Base-by-base conservation (phyloP, 30 jellyfish, hydroid and myxozoan species). In the Turritopsis dohrnii region DNA sequence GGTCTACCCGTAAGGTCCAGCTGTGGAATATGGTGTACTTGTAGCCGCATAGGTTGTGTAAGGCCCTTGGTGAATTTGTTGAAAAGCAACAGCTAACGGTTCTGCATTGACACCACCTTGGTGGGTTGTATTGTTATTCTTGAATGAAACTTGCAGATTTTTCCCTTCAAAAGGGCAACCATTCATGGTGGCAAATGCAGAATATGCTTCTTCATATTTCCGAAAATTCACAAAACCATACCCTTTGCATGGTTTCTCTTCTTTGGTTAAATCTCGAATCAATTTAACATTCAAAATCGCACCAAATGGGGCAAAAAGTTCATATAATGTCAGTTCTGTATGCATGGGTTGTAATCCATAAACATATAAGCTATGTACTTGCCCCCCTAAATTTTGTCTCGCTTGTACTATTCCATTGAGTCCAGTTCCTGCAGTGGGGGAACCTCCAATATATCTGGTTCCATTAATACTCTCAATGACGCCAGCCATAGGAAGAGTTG, bases 231-330 rank as follows among this genome's bases (percentile, higher is more conserved):
- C 95, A 86, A 94, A 94, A 16, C 97, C 99, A 84, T 81, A 94
- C 79, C 99, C 99, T 84, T 94, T 94, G 53, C 99, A 89, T 21
- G 97, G 99, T 84, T 89, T 96, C 41, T 94, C 99, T 17, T 95
- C 71, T 74, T 94, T 89, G 0, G 93, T 90, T 22, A 89, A 77
- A 71, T 94, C 99, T 18, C 99, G 89, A 83, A 94, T 94, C 74
- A 89, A 54, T 53, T 92, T 80, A 19, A 94, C 99, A 90, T 92
- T 94, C 71, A 94, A 77, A 29, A 94, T 94, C 65, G 95, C 99
- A 26, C 99, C 99, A 94, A 94, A 89, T 4, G 99, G 99, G n/a
- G 96, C 92, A 82, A 94, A 94, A 80, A 94, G 81, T 83, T 94
- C 94, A 85, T 94, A 94, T 60, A 94, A 77, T 28, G 92, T 86